These are phyloP conservation scores for Glyphotaelius pellucidus DNA, from an alignment of 2,888 invertebrate species.

Conservation along the genomic window DNA sequence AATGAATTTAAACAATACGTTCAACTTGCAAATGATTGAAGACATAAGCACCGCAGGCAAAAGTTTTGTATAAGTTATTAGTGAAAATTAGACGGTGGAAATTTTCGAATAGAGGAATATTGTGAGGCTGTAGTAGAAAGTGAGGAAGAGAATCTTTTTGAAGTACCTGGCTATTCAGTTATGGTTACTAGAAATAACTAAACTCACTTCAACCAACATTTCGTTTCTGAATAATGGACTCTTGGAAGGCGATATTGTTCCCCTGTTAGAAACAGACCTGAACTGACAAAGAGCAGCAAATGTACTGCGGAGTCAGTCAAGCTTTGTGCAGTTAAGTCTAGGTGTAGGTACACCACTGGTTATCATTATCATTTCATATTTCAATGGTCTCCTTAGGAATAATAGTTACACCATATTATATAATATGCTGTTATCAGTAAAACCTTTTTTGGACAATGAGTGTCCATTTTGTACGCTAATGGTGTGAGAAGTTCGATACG, in stretches of 20 bases:
- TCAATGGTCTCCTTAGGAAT: background rate
- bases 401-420: background rate
- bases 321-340: no score
- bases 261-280: no score
- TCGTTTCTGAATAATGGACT: background rate
- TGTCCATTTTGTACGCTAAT: background rate
- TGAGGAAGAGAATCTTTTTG: no score
- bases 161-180: no score
- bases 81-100: no score
- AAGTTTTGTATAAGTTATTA: no score
- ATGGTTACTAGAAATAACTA: no score
- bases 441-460: background rate
- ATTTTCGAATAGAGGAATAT: no score
- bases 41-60: background rate
- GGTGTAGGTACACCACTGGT: background rate
- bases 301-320: background rate
- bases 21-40: background rate
- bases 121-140: no score
- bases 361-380: background rate
- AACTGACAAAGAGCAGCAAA: background rate
- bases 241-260: background rate
- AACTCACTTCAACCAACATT: background rate
- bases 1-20: background rate
- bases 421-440: background rate
- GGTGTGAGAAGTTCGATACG: slow-evolving; percentile 2